Conservation (phyloP, 2,113 vertebrate species). For the Lasiurus borealis region DNA sequence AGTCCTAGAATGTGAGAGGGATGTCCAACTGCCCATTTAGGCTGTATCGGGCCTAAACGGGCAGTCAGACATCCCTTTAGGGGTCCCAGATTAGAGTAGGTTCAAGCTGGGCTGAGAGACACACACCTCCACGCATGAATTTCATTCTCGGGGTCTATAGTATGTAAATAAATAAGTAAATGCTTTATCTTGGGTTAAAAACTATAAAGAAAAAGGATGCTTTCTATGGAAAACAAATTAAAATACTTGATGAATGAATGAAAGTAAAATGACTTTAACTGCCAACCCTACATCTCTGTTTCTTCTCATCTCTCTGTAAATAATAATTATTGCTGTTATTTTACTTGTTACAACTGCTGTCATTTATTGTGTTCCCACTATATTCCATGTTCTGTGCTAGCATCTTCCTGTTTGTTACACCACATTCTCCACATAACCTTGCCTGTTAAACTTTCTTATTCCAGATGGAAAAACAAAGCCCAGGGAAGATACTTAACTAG, state of each 20-base stretch:
- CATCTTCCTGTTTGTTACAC: slow-evolving; percentile 1
- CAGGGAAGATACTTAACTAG: slow-evolving; percentile 7
- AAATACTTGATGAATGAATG: slow-evolving; percentile 22
- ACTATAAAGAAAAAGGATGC: background rate
- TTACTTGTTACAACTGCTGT: background rate
- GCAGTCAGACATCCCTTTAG: too few relatives aligned
- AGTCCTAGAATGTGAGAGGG: too few relatives aligned
- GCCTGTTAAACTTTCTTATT: background rate
- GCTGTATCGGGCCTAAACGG: too few relatives aligned
- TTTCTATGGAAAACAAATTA: slow-evolving; percentile 32
- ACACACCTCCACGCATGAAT: too few relatives aligned
- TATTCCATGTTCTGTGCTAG: background rate
- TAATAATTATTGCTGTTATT: slow-evolving; percentile 37
- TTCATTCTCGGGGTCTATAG: too few relatives aligned
- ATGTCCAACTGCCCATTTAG: too few relatives aligned
- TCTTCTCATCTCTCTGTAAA: slow-evolving; percentile 53
- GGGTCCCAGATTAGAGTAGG: too few relatives aligned
- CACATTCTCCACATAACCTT: slow-evolving; percentile 27
- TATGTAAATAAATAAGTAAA: background rate
- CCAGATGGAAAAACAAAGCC: slow-evolving; percentile 29
- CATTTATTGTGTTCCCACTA: background rate
- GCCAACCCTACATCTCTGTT: background rate
- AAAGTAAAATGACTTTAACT: slow-evolving; percentile 36
- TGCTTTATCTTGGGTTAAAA: background rate
- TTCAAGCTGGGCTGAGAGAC: too few relatives aligned